Base-by-base conservation (phyloP, 1,140 invertebrate genomes). In the Scaptomyza hsui region DNA sequence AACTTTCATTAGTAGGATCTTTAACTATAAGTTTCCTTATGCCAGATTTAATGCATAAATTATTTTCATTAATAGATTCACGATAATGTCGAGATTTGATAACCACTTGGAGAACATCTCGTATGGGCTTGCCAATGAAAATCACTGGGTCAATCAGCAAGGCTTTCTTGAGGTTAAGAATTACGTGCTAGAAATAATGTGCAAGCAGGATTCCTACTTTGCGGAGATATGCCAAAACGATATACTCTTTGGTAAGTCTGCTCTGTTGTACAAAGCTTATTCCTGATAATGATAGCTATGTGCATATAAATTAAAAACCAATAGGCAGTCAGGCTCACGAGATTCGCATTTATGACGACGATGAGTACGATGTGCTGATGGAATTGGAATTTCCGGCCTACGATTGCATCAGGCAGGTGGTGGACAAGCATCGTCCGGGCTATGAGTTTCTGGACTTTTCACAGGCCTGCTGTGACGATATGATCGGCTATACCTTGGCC, bases 281-380 rank as follows among this genome's bases (percentile, higher is more conserved):
- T 32, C 1, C 9, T 32, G 0, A 10, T 12, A 10, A 32, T 12
- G n/a, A n/a, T n/a, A n/a, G n/a, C n/a, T n/a, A n/a, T n/a, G n/a
- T n/a, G n/a, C n/a, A n/a, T n/a, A n/a, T n/a, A n/a, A n/a, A n/a
- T n/a, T n/a, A 13, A 5, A 6, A 4, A 29, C 35, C 15, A 68
- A 0, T 37, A 89, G 83, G 83, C 6, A 81, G 76, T 12, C 18
- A 51, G 3, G 29, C 49, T 1, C 70, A 83, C 10, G 44, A 67
- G 3, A 56, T 89, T 4, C 71, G 65, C 0, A 39, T 73, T 0
- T 21, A 44, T 3, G 26, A 59, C n/a, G 64, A 76, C 7, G 39
- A 59, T 4, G 75, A 88, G 42, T 69, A 64, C 13, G 77, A 89
- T 48, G 62, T 89, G 5, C 53, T 81, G 47, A 52, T 89, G 9